Percentiles rank a stretch among this genome's conserved stretches.
Evolutionary conservation across 2,888 invertebrate genomes (phyloP).

Genomic region (Clitarchus hookeri): DNA sequence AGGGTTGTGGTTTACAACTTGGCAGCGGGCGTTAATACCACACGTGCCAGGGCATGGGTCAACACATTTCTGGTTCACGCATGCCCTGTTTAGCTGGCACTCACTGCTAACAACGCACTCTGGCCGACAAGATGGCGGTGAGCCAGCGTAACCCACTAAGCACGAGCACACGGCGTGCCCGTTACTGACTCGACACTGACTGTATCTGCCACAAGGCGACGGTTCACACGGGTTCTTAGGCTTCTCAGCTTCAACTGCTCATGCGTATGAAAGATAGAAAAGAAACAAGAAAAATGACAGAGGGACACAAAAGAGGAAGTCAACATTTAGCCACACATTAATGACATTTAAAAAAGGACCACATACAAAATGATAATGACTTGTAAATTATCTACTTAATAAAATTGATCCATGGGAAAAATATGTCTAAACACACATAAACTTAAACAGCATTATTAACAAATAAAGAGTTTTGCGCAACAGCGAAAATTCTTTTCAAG

Average conservation of each 20-base stretch:
- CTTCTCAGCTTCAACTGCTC: conserved; percentile 49
- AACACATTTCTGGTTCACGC: conserved; percentile 65
- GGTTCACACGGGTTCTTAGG: conserved; percentile 61
- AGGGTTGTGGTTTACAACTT: conserved; percentile 70
- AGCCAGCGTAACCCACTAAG: conserved; percentile 64
- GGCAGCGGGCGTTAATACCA: conserved; percentile 67
- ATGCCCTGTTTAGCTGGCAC: conserved; percentile 67
- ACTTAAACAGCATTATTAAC: not conserved
- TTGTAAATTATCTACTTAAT: no score
- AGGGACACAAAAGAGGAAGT: not conserved
- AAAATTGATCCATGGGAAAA: no score
- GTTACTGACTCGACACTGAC: conserved; percentile 65
- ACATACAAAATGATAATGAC: no score
- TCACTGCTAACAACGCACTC: conserved; percentile 70
- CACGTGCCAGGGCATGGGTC: conserved; percentile 72
- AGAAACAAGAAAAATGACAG: conserved; percentile 26
- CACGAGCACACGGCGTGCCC: conserved; percentile 68
- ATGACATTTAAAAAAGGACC: not conserved
- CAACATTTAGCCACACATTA: not conserved
- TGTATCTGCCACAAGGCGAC: conserved; percentile 70
- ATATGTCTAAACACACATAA: no score
- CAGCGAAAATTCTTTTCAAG: no score
- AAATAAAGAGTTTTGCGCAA: conserved; percentile 18
- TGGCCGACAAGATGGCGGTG: conserved; percentile 67
- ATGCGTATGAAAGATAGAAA: conserved; percentile 43